phyloP scores from a whole-genome alignment of 2,113 vertebrate species.

The Tragulus kanchil region DNA sequence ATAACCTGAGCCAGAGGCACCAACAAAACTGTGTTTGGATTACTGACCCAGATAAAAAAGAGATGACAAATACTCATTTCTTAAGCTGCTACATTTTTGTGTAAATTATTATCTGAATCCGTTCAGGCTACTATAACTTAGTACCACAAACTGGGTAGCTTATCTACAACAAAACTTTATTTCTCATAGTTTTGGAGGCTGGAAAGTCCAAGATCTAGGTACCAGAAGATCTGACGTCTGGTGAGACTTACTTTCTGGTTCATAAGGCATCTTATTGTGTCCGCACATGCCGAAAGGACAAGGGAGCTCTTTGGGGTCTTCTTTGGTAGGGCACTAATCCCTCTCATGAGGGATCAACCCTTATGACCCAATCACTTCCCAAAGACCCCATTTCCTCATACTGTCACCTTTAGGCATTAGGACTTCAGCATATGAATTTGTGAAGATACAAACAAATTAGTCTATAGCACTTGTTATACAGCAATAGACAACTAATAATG shows the following conservation, averaged over 20 bases:
- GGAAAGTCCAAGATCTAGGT: background rate
- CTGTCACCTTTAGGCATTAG: background rate
- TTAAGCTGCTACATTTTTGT: background rate
- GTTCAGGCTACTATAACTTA: background rate
- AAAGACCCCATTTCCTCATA: background rate
- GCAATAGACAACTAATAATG: background rate
- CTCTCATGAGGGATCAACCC: background rate
- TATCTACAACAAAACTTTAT: background rate
- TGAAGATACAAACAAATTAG: background rate
- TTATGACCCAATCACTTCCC: background rate
- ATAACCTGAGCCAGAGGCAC: background rate
- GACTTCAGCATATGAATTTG: background rate
- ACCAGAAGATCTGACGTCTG: background rate
- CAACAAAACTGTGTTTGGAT: background rate
- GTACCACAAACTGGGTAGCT: background rate
- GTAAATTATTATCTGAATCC: background rate
- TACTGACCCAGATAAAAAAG: background rate
- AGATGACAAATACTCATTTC: background rate
- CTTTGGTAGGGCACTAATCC: background rate
- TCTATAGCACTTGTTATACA: background rate
- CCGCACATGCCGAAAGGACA: background rate
- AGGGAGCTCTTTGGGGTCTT: background rate
- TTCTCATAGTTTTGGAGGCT: background rate
- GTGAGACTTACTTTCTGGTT: background rate
- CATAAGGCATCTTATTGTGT: background rate